Evolutionary conservation across 2,888 invertebrate species (phyloP).

Genomic region (Leptinotarsa rubiginosa): DNA sequence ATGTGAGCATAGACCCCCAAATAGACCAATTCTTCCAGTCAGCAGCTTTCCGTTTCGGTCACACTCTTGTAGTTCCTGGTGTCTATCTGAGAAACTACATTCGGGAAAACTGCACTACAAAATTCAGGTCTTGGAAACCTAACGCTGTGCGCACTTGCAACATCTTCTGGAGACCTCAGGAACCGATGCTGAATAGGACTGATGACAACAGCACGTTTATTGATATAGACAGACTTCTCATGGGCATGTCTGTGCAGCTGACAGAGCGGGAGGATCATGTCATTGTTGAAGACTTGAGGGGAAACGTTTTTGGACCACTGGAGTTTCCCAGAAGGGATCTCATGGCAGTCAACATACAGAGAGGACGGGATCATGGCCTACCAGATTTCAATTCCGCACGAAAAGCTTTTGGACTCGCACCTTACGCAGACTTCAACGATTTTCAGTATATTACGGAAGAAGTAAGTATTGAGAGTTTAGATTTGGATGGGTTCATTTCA

Average conservation of each 20-base stretch:
- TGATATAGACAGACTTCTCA: slow-evolving; percentile 68
- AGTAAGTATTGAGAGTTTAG: slow-evolving; percentile 23
- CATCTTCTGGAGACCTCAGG: slow-evolving; percentile 69
- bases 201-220: slow-evolving; percentile 53
- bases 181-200: slow-evolving; percentile 56
- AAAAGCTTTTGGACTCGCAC: slow-evolving; percentile 63
- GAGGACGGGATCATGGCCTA: slow-evolving; percentile 70
- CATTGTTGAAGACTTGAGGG: slow-evolving; percentile 72
- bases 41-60: slow-evolving; percentile 73
- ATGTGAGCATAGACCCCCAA: slow-evolving; percentile 70
- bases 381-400: slow-evolving; percentile 74
- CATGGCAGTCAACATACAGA: slow-evolving; percentile 72
- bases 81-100: slow-evolving; percentile 67
- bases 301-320: slow-evolving; percentile 70
- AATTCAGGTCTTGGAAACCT: slow-evolving; percentile 52
- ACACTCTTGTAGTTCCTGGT: slow-evolving; percentile 71
- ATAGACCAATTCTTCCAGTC: slow-evolving; percentile 73
- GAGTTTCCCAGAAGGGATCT: slow-evolving; percentile 72
- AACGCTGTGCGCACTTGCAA: slow-evolving; percentile 68
- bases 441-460: slow-evolving; percentile 48
- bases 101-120: slow-evolving; percentile 61
- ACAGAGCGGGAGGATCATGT: slow-evolving; percentile 70
- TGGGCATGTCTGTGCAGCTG: slow-evolving; percentile 70
- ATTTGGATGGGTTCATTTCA: too few species aligned
- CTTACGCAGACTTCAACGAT: slow-evolving; percentile 49